Percentiles rank a stretch among this genome's conserved stretches.
Evolutionary conservation across 2,888 invertebrate species (phyloP).

Genomic region (Caenorhabditis sulstoni): DNA sequence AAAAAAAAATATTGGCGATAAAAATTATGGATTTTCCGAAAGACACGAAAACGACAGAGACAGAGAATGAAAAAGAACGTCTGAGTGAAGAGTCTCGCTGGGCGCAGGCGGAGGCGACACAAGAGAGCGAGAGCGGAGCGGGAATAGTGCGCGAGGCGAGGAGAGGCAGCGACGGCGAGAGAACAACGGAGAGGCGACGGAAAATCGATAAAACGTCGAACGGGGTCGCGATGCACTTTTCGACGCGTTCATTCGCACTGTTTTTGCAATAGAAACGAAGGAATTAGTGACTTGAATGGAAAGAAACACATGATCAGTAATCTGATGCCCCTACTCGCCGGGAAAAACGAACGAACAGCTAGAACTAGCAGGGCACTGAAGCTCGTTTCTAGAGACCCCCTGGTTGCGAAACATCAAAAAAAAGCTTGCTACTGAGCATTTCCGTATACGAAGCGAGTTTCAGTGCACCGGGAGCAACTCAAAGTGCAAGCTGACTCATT

Average conservation of each 20-base stretch:
- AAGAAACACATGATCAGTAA: neutral
- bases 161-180: slow-evolving; percentile 25
- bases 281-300: neutral
- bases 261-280: neutral
- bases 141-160: slow-evolving; percentile 3
- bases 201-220: slow-evolving; percentile 43
- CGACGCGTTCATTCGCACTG: slow-evolving; percentile 1
- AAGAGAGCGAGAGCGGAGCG: slow-evolving; percentile 26
- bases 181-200: slow-evolving; percentile 3
- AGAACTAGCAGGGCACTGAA: too few relatives aligned
- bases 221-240: slow-evolving; percentile 33
- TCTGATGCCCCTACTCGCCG: too few relatives aligned
- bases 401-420: too few relatives aligned
- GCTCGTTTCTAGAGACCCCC: too few relatives aligned
- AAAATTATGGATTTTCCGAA: slow-evolving; percentile 22
- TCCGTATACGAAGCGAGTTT: too few relatives aligned
- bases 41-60: slow-evolving; percentile 1
- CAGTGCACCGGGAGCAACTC: too few relatives aligned
- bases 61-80: slow-evolving; percentile 16
- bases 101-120: slow-evolving; percentile 20
- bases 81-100: neutral
- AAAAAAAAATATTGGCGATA: slow-evolving; percentile 10
- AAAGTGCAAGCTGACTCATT: too few relatives aligned
- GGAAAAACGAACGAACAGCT: too few relatives aligned
- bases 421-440: too few relatives aligned